Base-by-base conservation (phyloP, 2,888 invertebrate species). In the Drosophila demipolita region DNA sequence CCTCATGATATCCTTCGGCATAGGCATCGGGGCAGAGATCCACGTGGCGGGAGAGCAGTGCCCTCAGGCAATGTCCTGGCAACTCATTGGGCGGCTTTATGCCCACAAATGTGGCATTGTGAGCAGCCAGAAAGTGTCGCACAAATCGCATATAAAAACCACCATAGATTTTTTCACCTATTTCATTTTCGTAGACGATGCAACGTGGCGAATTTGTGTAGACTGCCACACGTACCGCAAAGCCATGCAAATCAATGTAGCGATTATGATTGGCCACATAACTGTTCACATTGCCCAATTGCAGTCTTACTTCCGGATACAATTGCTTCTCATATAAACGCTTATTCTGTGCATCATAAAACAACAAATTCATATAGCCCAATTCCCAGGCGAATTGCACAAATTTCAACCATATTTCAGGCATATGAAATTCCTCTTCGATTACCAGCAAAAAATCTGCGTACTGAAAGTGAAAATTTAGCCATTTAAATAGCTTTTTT, bases 81-180 rank as follows among this genome's bases (percentile, higher is more conserved):
- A 87, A 86, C 23, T 54, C 32, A 20, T 32, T 66, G 2, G 72
- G 52, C 0, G 75, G 75, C 1, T 7, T 8, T 0, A 89, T 32
- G 1, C 87, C 72, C 38, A 87, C 78, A 32, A 89, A 83, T 7
- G 26, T 90, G 7, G 73, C 81, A 58, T 90, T 85, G 4, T 40
- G 77, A 0, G 40, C 15, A 0, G 5, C 33, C 32, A 85, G 3
- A 49, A 78, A 85, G 3, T 75, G 62, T 1, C 20, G 63, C 0
- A 90, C 1, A 33, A 89, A 81, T 1, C 68, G 53, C 78, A 87
- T 61, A 9, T 80, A 90, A 17, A 73, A 90, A 0, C 85, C 90
- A 0, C 78, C 89, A 9, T 57, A 74, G 5, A 59, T 7, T 12
- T 7, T 23, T 0, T 15, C 3, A 0, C 90, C 89, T 3, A 20